Evolutionary conservation across 37 sponge, comb jelly and placozoan species (phyloP), one percentile per base, ranked within the genome.

Genomic region (Oscarella lobularis): DNA sequence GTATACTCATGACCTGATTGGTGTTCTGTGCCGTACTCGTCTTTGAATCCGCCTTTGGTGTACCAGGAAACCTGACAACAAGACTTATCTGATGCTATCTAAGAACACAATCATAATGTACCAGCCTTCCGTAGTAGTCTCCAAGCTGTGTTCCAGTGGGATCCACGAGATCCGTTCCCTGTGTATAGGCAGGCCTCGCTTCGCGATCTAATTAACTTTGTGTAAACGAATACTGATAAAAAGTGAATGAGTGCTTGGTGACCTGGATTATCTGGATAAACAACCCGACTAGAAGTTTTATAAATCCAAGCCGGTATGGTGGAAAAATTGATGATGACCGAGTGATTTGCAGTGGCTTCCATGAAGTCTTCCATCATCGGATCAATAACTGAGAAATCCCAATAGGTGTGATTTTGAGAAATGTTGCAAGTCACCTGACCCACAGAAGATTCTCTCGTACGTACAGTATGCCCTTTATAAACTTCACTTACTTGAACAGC

Each of bases 311-410:
- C 71, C 6, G 71, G 71, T 68, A 68, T 68, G 6, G 71, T 68
- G 31, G 71, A 68, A 35, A 68, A 68, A 35, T 68, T 68, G 6
- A 68, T 68, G 6, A 68, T 68, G 31, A 20, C 71, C 31, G 71
- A 34, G 71, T 68, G 71, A 14, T 68, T 14, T 14, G 29, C 4
- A 5, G 71, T 68, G 6, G 71, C 71, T 34, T 68, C 33, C 71
- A 68, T 68, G 6, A 68, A 20, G 71, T 68, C 71, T 68, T 68
- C 71, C 6, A 14, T 68, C 71, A 68, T 68, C 31, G 71, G 71
- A 68, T 68, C 71, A 20, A 68, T 5, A 68, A 68, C 31, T 4
- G 71, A 68, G 71, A 68, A 68, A 68, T 68, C 71, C 71, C 71
- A 68, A 35, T 68, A 68, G 6, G 71, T 68, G 33, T 68, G 71